Evolutionary conservation across 2,797 vertebrate species (phyloP), one percentile per base, ranked within the genome.

Genomic region (Catamblyrhynchus diadema): DNA sequence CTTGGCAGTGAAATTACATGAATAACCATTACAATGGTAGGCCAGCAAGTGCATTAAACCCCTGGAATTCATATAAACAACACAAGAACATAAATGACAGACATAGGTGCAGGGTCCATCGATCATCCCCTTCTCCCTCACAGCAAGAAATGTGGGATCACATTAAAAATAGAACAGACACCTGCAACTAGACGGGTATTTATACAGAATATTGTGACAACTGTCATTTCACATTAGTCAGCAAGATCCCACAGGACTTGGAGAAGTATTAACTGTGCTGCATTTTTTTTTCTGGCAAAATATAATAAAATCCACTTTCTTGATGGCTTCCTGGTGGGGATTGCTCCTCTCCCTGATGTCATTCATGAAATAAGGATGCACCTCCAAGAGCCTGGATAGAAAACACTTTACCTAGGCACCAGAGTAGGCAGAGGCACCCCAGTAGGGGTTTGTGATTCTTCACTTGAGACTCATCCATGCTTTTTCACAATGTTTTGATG

Each of bases 151-250:
- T 92, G 97, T 92, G 92, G 81, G 97, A 75, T 95, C 81, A 32
- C 95, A 97, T 97, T 97, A 98, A 98, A 98, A 97, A 98, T 97
- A 97, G 97, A 97, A 96, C 82, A 96, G 95, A 93, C 91, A 94
- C 96, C 95, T 62, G 81, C 96, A 97, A 97, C 96, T 83, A 97
- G 97, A 96, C 32, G 44, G 88, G 96, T 97, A 98, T 97, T 98
- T 97, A 97, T 97, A 95, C 2, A 5, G 96, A 96, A 93, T 91
- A 97, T 83, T 97, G 96, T 92, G 90, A 97, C 97, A 96, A 97
- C 97, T 97, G 97, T 97, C 98, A 97, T 93, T 97, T 94, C 66
- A 42, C 96, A 97, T 98, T 97, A 95, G 94, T 98, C 97, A 97
- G 81, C 81, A 91, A 57, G 95, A 94, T 96, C 98, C 96, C 98